Conservation (phyloP, 2,888 invertebrate species). For the Chromoteleia sp. region DNA sequence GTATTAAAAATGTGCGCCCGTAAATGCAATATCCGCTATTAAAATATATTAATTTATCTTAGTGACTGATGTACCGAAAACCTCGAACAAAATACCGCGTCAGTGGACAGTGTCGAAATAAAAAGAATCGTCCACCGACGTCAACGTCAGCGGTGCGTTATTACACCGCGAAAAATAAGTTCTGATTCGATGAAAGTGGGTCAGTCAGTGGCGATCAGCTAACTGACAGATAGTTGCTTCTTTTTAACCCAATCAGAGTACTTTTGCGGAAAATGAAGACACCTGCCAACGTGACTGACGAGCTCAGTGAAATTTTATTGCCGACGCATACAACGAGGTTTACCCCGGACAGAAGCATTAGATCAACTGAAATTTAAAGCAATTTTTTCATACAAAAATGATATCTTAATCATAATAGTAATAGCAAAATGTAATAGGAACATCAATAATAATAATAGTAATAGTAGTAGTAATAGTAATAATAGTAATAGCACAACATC, state of each 20-base stretch:
- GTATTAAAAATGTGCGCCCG: conserved; percentile 17
- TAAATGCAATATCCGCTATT: conserved; percentile 19
- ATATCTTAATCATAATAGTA: too few species aligned
- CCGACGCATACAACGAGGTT: conserved; percentile 17
- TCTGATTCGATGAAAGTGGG: conserved; percentile 44
- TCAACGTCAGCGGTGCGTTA: conserved; percentile 22
- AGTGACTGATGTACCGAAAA: conserved; percentile 5
- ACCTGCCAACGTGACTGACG: conserved; percentile 43
- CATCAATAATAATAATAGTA: too few species aligned
- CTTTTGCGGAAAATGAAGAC: conserved; percentile 53
- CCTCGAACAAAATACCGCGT: conserved; percentile 2
- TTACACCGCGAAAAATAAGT: conserved; percentile 44
- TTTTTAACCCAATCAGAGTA: conserved; percentile 53
- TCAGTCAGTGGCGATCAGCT: conserved; percentile 27
- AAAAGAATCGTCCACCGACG: conserved; percentile 25
- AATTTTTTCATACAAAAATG: too few species aligned
- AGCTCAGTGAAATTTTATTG: conserved; percentile 39
- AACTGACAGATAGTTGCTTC: conserved; percentile 46
- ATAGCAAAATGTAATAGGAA: too few species aligned
- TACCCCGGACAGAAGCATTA: conserved; percentile 14
- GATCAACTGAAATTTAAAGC: too few species aligned
- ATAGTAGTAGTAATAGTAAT: too few species aligned
- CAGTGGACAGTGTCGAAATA: not conserved
- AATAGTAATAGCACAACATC: too few species aligned
- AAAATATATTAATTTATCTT: conserved; percentile 39